A percentile compares a stretch with the other conserved stretches of the same genome.
phyloP scores from a whole-genome alignment of 1,140 invertebrate species.

The Orius insidiosus region DNA sequence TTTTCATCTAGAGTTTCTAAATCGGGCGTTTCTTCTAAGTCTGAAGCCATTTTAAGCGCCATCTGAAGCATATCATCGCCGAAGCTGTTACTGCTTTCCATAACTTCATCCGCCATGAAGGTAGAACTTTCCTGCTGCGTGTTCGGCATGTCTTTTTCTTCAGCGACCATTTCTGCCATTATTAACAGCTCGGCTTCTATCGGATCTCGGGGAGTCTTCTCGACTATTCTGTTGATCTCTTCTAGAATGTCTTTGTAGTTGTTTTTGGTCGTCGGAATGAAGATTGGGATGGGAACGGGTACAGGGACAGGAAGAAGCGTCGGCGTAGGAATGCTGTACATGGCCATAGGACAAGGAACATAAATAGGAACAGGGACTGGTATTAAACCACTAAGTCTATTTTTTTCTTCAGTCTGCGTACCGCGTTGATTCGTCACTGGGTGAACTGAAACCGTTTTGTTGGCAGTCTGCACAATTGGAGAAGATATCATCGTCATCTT shows the following conservation, averaged over 20 bases:
- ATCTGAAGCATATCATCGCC: slow-evolving; percentile 75
- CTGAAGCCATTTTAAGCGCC: slow-evolving; percentile 67
- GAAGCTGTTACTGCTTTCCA: slow-evolving; percentile 44
- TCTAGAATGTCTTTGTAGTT: slow-evolving; percentile 67
- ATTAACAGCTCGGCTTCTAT: slow-evolving; percentile 79
- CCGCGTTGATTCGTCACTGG: too few relatives aligned
- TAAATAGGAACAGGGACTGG: slow-evolving; percentile 83
- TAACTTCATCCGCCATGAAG: slow-evolving; percentile 42
- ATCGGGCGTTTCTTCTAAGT: slow-evolving; percentile 50
- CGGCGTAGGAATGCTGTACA: slow-evolving; percentile 71
- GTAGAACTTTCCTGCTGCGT: slow-evolving; percentile 59
- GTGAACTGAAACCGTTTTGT: too few relatives aligned
- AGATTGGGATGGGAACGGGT: slow-evolving; percentile 76
- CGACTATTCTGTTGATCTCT: slow-evolving; percentile 74
- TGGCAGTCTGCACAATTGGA: too few relatives aligned
- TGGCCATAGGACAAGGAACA: slow-evolving; percentile 69
- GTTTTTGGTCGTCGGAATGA: slow-evolving; percentile 77
- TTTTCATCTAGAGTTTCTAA: neutral
- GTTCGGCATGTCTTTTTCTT: slow-evolving; percentile 58
- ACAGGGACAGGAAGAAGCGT: slow-evolving; percentile 71
- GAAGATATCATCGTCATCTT: too few relatives aligned
- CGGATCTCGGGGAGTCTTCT: slow-evolving; percentile 78
- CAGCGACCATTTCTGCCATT: slow-evolving; percentile 86
- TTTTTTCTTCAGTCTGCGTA: too few relatives aligned
- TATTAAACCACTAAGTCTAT: slow-evolving; percentile 29